These are phyloP conservation scores for Pungitius pungitius DNA, from an alignment of 2,113 vertebrate species.

Conservation along the genomic window DNA sequence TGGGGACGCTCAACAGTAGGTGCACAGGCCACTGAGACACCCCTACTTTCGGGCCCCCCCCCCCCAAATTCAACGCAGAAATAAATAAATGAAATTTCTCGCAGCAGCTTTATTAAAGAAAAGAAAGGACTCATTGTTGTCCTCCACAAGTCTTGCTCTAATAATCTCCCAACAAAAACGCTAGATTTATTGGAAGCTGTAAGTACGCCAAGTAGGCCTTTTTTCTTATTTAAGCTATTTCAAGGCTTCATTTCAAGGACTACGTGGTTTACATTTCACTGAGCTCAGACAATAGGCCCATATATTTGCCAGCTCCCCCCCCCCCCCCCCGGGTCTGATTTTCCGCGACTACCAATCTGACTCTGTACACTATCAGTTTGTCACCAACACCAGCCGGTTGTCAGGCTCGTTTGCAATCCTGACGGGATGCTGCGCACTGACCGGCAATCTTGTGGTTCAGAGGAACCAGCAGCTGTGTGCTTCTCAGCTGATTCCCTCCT, in stretches of 20 bases:
- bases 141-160: background rate
- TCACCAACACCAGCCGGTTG: conserved; percentile 23
- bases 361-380: conserved; percentile 9
- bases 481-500: conserved; percentile 72
- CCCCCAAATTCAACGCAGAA: too few relatives aligned
- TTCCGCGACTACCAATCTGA: conserved; percentile 9
- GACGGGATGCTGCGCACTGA: conserved; percentile 51
- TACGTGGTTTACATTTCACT: conserved; percentile 13
- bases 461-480: conserved; percentile 53
- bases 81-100: too few relatives aligned
- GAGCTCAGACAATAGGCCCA: conserved; percentile 4
- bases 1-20: conserved; percentile 73
- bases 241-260: conserved; percentile 1
- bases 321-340: background rate
- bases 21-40: conserved; percentile 11
- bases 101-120: background rate
- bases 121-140: background rate
- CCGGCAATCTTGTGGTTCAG: conserved; percentile 56
- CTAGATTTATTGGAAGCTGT: conserved; percentile 7
- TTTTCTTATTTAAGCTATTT: background rate
- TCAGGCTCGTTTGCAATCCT: conserved; percentile 35
- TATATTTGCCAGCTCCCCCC: background rate
- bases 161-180: background rate
- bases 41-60: background rate
- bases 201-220: background rate